These are phyloP conservation scores for Polypterus senegalus DNA, from an alignment of 2,113 vertebrate genomes.

Conservation along the genomic window DNA sequence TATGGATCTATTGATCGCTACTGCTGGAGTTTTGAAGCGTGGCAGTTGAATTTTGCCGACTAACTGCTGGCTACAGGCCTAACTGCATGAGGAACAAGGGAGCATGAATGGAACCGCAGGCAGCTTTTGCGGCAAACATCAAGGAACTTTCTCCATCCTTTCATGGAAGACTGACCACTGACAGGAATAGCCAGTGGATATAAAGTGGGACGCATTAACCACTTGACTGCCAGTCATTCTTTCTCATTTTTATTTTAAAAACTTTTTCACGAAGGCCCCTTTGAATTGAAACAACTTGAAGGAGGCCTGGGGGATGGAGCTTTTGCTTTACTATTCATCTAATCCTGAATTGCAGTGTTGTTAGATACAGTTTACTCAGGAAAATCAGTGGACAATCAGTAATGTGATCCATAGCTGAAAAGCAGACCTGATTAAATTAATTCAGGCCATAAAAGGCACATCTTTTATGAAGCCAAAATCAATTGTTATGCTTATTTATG, in stretches of 20 bases:
- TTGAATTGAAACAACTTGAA: too few species aligned
- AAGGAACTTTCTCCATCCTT: slow-evolving; percentile 51
- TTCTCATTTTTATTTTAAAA: slow-evolving; percentile 12
- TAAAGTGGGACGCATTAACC: slow-evolving; percentile 23
- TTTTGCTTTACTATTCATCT: too few species aligned
- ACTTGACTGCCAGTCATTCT: slow-evolving; percentile 31
- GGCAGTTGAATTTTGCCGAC: slow-evolving; percentile 62
- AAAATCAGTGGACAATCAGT: too few species aligned
- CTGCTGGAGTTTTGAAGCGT: slow-evolving; percentile 52
- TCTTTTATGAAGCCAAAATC: too few species aligned
- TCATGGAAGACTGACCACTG: slow-evolving; percentile 46
- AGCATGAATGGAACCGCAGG: slow-evolving; percentile 58
- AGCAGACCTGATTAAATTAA: too few species aligned
- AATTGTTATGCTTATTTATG: too few species aligned
- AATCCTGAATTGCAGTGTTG: too few species aligned
- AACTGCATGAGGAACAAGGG: slow-evolving; percentile 39
- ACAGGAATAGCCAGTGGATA: slow-evolving; percentile 37
- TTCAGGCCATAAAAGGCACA: too few species aligned
- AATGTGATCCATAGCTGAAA: too few species aligned
- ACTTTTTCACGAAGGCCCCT: too few species aligned
- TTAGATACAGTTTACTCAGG: too few species aligned
- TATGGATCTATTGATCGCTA: slow-evolving; percentile 62
- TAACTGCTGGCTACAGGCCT: slow-evolving; percentile 59
- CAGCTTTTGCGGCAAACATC: slow-evolving; percentile 40
- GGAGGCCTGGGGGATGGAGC: too few species aligned